Evolutionary conservation across 1,140 invertebrate species (phyloP), one percentile per base, ranked within the genome.

Genomic region (Amphibalanus amphitrite): DNA sequence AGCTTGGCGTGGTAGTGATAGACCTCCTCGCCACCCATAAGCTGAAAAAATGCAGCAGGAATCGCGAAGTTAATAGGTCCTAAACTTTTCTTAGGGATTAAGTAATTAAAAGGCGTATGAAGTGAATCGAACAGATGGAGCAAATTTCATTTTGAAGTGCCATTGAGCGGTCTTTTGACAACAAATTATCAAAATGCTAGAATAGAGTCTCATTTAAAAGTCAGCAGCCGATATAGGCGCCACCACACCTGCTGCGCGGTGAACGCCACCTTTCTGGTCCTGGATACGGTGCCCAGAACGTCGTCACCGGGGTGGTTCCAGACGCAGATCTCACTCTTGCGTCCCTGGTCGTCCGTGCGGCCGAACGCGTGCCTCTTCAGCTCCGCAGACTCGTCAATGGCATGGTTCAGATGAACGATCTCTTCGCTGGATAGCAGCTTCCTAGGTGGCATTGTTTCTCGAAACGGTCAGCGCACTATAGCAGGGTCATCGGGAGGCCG

Each of bases 1-100:
- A 76, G 70, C 64, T 76, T 76, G 73, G 69, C 72, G 71, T 76
- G 75, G 72, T 76, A 76, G 71, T 76, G 75, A 28, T 76, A 76
- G 0, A 76, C 40, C 71, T 76, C 74, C n/a, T 76, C 69, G 4
- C 74, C 75, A 3, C 75, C 75, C 74, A 76, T 69, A 33, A 75
- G n/a, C 70, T 72, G 72, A 20, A 68, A 69, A 70, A n/a, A n/a
- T n/a, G n/a, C n/a, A n/a, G n/a, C n/a, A n/a, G 70, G n/a, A 13
- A 10, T 69, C n/a, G 29, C 26, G 6, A 25, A 69, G 13, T 20
- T 4, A 8, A n/a, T 67, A 38, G n/a, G n/a, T n/a, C n/a, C 6
- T 4, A 10, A 10, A 3, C 10, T 3, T 69, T 26, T 3, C 25
- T 8, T 69, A 64, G 3, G n/a, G 29, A 3, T 40, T 10, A 13